Evolutionary conservation across 2,888 invertebrate genomes (phyloP).

Genomic region (Heteropelma amictum): DNA sequence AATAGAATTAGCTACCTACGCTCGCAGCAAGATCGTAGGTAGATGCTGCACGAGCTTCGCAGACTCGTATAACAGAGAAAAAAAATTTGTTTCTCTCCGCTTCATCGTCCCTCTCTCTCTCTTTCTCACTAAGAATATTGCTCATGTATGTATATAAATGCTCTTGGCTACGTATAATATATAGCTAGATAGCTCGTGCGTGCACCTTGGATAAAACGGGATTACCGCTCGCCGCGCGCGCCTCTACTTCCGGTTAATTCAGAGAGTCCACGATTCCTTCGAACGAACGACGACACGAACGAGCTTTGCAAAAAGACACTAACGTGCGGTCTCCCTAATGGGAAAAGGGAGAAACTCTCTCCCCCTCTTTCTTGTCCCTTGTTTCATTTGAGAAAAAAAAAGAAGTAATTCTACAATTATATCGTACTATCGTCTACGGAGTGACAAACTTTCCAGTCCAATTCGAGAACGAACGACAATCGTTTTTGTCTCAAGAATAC

Average conservation of each 20-base stretch:
- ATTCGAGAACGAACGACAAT: too few species aligned
- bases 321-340: constrained; percentile 23
- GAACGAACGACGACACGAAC: constrained; percentile 45
- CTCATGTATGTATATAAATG: not conserved
- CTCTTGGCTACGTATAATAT: constrained; percentile 1
- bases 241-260: constrained; percentile 55
- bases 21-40: constrained; percentile 30
- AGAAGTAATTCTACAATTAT: too few species aligned
- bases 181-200: constrained; percentile 37
- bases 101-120: not conserved
- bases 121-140: not conserved
- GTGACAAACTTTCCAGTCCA: too few species aligned
- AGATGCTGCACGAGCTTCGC: constrained; percentile 34
- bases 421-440: too few species aligned
- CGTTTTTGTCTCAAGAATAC: too few species aligned
- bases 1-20: constrained; percentile 47
- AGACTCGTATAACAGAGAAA: not conserved
- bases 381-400: too few species aligned
- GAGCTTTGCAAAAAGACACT: constrained; percentile 23
- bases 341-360: too few species aligned
- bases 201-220: constrained; percentile 51
- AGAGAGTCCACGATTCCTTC: constrained; percentile 49
- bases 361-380: too few species aligned
- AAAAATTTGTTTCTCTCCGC: not conserved
- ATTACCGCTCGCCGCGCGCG: constrained; percentile 52